Evolutionary conservation across 2,888 invertebrate species (phyloP).

Genomic region (Orthosia cruda): DNA sequence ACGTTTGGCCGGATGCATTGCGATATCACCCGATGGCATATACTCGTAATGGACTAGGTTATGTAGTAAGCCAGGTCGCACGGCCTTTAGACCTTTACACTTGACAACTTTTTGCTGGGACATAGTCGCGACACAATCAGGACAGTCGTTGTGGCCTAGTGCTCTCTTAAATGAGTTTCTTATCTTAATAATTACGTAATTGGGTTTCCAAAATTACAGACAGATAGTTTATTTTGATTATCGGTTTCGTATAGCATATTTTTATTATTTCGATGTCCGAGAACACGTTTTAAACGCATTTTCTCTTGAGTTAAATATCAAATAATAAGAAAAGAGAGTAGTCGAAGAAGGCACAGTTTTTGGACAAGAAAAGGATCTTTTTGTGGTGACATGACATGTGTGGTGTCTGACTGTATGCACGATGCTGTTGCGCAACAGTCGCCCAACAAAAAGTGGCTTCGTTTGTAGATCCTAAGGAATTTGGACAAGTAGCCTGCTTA

Average conservation of each 20-base stretch:
- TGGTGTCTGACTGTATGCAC: no score
- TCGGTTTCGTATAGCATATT: no score
- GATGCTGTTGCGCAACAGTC: constrained; percentile 1
- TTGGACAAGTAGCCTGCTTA: constrained; percentile 55
- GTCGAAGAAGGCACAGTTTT: no score
- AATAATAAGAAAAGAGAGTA: no score
- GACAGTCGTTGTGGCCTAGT: background rate
- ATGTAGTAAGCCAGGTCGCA: constrained; percentile 23
- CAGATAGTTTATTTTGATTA: no score
- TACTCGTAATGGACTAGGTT: constrained; percentile 43
- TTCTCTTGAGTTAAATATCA: no score
- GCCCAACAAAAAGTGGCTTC: constrained; percentile 23
- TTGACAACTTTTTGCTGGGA: constrained; percentile 27
- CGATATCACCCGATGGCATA: constrained; percentile 62
- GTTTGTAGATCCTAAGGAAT: constrained; percentile 35
- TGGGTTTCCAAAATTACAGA: no score
- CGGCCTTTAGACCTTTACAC: constrained; percentile 19
- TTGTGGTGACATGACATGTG: no score
- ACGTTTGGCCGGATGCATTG: constrained; percentile 75
- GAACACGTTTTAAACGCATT: no score
- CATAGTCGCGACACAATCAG: constrained; percentile 8
- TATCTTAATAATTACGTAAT: no score
- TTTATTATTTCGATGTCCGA: no score
- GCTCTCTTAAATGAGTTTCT: background rate
- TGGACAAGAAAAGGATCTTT: background rate